Base-by-base conservation (phyloP, 2,113 vertebrate species). In the Ariopsis seemanni region DNA sequence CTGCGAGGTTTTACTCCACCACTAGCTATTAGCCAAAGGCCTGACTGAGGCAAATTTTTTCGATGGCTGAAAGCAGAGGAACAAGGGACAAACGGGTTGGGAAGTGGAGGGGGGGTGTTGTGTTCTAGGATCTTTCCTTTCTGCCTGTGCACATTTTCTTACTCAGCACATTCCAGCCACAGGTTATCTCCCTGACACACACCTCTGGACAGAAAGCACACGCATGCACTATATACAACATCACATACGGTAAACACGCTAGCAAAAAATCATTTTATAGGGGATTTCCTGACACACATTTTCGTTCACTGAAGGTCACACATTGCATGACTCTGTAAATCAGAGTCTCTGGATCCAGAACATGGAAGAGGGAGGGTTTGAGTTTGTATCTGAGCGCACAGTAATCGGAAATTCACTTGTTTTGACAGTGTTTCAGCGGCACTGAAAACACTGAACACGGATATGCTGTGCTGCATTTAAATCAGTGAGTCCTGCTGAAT, bases 1-100 rank as follows among this genome's bases (percentile, higher is more conserved):
- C 88, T 87, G n/a, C 55, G 8, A 58, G 55, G 55, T 34, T 71
- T 89, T 69, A 67, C 50, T 85, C n/a, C 48, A 85, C 34, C 63
- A 30, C 82, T 80, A 90, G 79, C 71, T 63, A 67, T 83, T 79
- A 87, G 52, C 60, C 83, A 88, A 91, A 91, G 77, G 85, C 89
- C 90, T 91, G 90, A 91, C 90, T 1, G 53, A 88, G 86, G 85
- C 90, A 91, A 72, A 91, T 87, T 65, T 74, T 74, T 85, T 83
- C 60, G 82, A 50, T 69, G 84, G 84, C 22, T 30, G 18, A 84
- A 48, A 75, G 60, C 27, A 82, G n/a, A 57, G 72, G 62, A 72
- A 58, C 53, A 75, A 30, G 58, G 27, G 34, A 77, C 10, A n/a
- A 60, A n/a, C 25, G 57, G 20, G 57, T 62, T 60, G 79, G 52